These are phyloP conservation scores for Pyrrhia umbra DNA, from an alignment of 2,888 invertebrate genomes.

Conservation along the genomic window DNA sequence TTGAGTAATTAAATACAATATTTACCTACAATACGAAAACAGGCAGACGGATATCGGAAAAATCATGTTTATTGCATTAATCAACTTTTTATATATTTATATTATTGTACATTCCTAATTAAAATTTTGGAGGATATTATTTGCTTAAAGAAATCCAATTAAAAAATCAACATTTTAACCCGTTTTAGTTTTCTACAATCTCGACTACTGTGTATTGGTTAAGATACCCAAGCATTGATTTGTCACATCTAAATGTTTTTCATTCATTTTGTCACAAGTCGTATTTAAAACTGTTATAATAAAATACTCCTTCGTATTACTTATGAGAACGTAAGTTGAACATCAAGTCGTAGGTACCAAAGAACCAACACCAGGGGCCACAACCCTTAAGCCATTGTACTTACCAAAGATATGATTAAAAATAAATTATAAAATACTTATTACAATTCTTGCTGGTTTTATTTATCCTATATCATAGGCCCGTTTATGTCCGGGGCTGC, in stretches of 20 bases:
- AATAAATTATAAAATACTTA: constrained; percentile 78
- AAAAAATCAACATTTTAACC: no score
- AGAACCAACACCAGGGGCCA: constrained; percentile 84
- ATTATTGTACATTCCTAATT: neutral
- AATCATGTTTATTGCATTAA: no score
- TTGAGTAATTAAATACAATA: neutral
- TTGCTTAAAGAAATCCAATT: no score
- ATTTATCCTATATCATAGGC: no score
- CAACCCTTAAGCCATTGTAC: constrained; percentile 84
- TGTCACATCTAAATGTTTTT: no score
- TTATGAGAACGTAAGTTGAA: constrained; percentile 29
- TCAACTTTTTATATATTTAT: no score
- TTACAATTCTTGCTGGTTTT: constrained; percentile 61
- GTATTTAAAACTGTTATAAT: constrained; percentile 27
- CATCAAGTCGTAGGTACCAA: constrained; percentile 72
- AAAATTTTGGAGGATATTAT: neutral
- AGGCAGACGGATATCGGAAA: no score
- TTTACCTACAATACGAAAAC: no score
- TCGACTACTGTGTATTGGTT: no score
- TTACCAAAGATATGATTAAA: constrained; percentile 87
- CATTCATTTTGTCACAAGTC: constrained; percentile 23
- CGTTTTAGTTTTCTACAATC: no score
- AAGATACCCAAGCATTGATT: no score
- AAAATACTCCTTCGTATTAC: constrained; percentile 50
- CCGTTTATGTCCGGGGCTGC: no score